Percentiles rank a stretch among this genome's conserved stretches.
Conservation (phyloP, 1,140 invertebrate genomes). For the Drosophila saltans region DNA sequence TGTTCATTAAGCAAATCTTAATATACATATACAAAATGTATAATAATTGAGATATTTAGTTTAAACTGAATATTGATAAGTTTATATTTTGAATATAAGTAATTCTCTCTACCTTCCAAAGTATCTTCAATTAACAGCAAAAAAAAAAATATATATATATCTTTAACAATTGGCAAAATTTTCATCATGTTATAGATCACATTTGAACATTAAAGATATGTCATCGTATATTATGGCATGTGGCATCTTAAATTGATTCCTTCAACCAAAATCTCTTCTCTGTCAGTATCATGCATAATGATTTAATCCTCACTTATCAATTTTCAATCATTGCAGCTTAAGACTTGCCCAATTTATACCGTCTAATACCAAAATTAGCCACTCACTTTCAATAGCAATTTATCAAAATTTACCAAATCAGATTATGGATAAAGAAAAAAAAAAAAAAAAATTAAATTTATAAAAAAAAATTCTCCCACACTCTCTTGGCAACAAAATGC, state of each 20-base stretch:
- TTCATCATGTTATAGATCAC: too few species aligned
- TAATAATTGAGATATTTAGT: too few species aligned
- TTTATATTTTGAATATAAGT: too few species aligned
- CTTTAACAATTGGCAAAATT: too few species aligned
- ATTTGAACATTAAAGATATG: too few species aligned
- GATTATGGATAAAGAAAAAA: slow-evolving; percentile 38
- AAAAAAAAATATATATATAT: too few species aligned
- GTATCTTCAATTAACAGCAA: too few species aligned
- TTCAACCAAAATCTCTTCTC: not conserved
- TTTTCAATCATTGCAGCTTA: slow-evolving; percentile 35
- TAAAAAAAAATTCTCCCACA: slow-evolving; percentile 67
- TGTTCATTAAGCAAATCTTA: not conserved
- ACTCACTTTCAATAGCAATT: slow-evolving; percentile 67
- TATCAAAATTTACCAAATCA: slow-evolving; percentile 70
- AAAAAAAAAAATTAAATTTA: not conserved
- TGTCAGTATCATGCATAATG: slow-evolving; percentile 21
- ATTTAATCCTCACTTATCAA: slow-evolving; percentile 27
- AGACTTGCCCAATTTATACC: slow-evolving; percentile 27
- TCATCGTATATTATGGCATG: not conserved
- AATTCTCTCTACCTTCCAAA: too few species aligned
- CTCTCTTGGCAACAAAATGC: slow-evolving; percentile 52
- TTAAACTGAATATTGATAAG: too few species aligned
- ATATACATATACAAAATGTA: too few species aligned
- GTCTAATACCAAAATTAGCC: slow-evolving; percentile 44
- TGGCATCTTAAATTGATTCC: not conserved